Conservation (phyloP, 2,797 vertebrate species). For the Danio choprae region DNA sequence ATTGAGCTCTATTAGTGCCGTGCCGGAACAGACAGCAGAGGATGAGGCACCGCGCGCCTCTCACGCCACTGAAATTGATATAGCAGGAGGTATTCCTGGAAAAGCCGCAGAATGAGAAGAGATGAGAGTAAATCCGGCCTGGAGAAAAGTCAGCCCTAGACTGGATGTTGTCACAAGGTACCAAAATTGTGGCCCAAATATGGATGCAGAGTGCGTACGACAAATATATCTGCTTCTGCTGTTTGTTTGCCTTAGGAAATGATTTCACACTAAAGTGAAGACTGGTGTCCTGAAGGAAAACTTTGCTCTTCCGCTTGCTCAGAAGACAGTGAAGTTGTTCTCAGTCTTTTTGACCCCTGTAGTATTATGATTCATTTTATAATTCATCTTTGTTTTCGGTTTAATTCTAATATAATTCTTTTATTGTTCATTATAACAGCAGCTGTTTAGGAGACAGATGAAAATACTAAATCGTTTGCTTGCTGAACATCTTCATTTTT, state of each 20-base stretch:
- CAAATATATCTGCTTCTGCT: background rate
- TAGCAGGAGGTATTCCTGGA: conserved; percentile 72
- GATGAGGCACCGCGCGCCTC: conserved; percentile 60
- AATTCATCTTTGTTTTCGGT: background rate
- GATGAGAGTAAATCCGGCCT: conserved; percentile 58
- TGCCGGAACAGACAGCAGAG: conserved; percentile 48
- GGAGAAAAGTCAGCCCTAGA: conserved; percentile 47
- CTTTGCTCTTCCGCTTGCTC: background rate
- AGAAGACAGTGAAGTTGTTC: background rate
- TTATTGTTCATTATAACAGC: background rate
- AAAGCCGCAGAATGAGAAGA: conserved; percentile 62
- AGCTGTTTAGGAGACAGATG: background rate
- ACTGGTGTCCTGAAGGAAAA: background rate
- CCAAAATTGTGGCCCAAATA: conserved; percentile 41
- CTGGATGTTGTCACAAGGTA: conserved; percentile 21
- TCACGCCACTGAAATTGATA: conserved; percentile 66
- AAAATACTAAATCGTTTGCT: background rate
- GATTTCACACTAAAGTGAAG: background rate
- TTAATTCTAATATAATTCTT: too few species aligned
- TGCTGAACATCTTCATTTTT: background rate
- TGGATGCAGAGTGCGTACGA: conserved; percentile 22
- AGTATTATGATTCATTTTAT: background rate
- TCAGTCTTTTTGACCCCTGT: background rate
- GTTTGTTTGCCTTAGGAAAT: conserved; percentile 5
- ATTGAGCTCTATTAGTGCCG: conserved; percentile 29